A percentile compares a stretch with the other conserved stretches of the same genome.
Conservation (phyloP, 30 jellyfish, hydroid and myxozoan genomes). For the Rhopilema esculentum region DNA sequence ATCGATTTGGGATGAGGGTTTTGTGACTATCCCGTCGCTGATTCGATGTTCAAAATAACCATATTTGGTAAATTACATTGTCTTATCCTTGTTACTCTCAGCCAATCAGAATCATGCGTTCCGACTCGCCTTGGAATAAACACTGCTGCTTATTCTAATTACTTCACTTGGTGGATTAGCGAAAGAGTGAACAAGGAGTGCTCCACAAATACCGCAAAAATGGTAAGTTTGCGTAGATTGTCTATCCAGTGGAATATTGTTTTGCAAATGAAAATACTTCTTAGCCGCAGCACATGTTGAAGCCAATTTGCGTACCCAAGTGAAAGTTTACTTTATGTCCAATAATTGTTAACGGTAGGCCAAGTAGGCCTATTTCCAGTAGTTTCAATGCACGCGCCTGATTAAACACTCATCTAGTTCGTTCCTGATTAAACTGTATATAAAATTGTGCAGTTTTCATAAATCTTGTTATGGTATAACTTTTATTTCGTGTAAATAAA, state of each 20-base stretch:
- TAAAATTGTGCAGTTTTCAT: too few species aligned
- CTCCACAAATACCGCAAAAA: slow-evolving; percentile 3
- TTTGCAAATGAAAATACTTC: background rate
- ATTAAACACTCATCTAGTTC: too few species aligned
- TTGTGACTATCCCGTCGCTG: background rate
- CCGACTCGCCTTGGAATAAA: slow-evolving; percentile 30
- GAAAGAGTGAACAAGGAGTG: background rate
- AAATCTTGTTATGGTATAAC: too few species aligned
- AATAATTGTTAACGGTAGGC: too few species aligned
- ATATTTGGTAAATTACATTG: slow-evolving; percentile 59
- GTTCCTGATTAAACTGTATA: too few species aligned
- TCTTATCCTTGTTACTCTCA: slow-evolving; percentile 13
- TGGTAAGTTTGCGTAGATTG: slow-evolving; percentile 19
- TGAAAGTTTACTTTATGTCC: background rate
- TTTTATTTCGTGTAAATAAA: too few species aligned
- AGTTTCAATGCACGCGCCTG: too few species aligned
- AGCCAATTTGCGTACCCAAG: background rate
- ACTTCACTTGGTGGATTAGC: slow-evolving; percentile 25
- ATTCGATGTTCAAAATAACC: slow-evolving; percentile 40
- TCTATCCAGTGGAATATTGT: background rate
- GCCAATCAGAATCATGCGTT: slow-evolving; percentile 30
- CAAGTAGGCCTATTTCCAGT: too few species aligned
- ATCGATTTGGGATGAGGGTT: background rate
- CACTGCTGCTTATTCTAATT: slow-evolving; percentile 22
- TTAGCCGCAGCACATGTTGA: background rate